Base-by-base conservation (phyloP, 1,140 invertebrate genomes). In the Hyles vespertilio region DNA sequence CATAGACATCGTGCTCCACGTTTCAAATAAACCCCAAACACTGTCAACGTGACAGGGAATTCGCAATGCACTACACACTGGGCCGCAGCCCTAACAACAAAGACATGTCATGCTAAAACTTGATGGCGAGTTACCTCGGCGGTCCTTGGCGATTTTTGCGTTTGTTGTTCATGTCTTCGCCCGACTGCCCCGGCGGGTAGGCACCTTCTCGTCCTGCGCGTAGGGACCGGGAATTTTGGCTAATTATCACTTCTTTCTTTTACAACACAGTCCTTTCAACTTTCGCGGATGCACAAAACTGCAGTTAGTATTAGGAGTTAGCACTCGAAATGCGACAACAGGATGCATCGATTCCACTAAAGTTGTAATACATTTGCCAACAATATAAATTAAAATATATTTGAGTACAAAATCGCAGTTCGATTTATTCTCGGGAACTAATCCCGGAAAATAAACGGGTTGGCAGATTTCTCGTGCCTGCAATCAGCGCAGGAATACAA, bases 181-280 rank as follows among this genome's bases (percentile, higher is more conserved):
- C 89, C 72, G 81, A 89, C 75, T 84, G 85, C 89, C 89, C 90
- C 85, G 87, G 85, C 71, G 88, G 88, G 84, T 88, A 90, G 89
- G 90, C 90, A 90, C 84, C 83, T 89, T 91, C 90, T 86, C 84
- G 89, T 85, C 89, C 89, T 91, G 81, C 89, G 89, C 90, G 91
- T 91, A 79, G 91, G 91, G 89, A 91, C 91, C 90, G 90, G 90
- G 91, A 91, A 92, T 91, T 91, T 92, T 92, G 91, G 91, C 85
- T 77, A 86, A 86, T 89, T 89, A 80, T 82, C 78, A 86, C 81
- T 87, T 89, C 84, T 84, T 86, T 86, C 83, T 86, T 87, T 85
- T 84, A 86, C 85, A 89, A 89, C 84, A 89, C 84, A 88, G 86
- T 89, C 85, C 85, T 88, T 86, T 89, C 86, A 89, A 89, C 87